These are phyloP conservation scores for Himalopsyche tibetana DNA, from an alignment of 2,888 invertebrate genomes.

Conservation along the genomic window DNA sequence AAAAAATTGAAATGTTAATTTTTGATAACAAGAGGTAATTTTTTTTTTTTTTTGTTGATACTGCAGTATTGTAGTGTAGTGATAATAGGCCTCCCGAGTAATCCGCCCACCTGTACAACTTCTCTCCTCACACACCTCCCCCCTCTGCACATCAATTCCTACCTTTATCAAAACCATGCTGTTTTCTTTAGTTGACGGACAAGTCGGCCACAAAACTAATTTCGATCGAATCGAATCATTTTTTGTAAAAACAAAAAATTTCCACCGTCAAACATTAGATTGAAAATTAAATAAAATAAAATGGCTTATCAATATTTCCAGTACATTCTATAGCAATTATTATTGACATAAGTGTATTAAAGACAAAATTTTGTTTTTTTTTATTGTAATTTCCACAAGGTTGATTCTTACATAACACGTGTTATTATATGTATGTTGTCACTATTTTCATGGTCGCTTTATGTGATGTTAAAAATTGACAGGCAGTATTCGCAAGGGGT, in stretches of 20 bases:
- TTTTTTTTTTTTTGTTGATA: neutral
- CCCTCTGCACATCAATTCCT: slow-evolving; percentile 9
- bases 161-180: slow-evolving; percentile 28
- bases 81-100: slow-evolving; percentile 5
- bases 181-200: neutral
- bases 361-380: neutral
- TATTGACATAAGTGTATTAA: neutral
- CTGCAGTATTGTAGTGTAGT: neutral
- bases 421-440: no score
- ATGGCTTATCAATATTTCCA: neutral
- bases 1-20: neutral
- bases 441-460: no score
- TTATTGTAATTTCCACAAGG: neutral
- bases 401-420: no score
- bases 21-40: neutral
- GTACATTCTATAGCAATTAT: neutral
- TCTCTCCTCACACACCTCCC: slow-evolving; percentile 47
- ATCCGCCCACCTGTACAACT: slow-evolving; percentile 54
- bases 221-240: neutral
- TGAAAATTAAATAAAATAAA: neutral
- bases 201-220: neutral
- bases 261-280: neutral
- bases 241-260: neutral
- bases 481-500: no score
- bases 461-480: no score